Evolutionary conservation across 2,888 invertebrate genomes (phyloP), one percentile per base, ranked within the genome.

Genomic region (Lamellibrachia columna): DNA sequence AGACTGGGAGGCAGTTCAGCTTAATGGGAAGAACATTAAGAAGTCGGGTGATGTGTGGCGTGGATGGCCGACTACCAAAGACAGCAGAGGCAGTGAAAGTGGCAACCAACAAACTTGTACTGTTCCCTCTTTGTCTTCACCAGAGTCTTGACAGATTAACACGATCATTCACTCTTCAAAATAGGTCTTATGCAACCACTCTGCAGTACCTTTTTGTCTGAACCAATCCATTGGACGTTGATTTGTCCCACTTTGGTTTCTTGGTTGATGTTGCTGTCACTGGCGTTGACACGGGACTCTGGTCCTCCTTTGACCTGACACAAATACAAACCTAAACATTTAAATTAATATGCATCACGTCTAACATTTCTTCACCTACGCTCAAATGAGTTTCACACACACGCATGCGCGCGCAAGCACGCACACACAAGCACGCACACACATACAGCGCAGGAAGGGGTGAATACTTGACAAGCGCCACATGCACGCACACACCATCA

Each of bases 191-290:
- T 40, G 40, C 40, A 40, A 40, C 8, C 9, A 9, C 52, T 28
- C 9, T 8, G 11, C 53, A 91, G 52, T 53, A 91, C 91, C 53
- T 91, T 91, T 55, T 91, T 40, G 93, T n/a, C 22, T 22, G 75
- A 75, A 75, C 92, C 9, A 94, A 92, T 7, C 95, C 95, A 93
- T 95, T 95, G 28, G 95, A 93, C 90, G 94, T 91, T 52, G 93
- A 93, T 93, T 95, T 95, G 90, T 95, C 95, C 90, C 94, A n/a
- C 90, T 94, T 94, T 2, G 93, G 93, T 93, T 94, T 95, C 94
- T 95, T 95, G 52, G 93, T 93, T 53, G 93, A 92, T 92, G 93
- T 93, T 53, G 93, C 92, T 92, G 75, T 75, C 75, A 75, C 75
- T 2, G 75, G 75, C 22, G 75, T 75, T 6, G n/a, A 15, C 22